Base-by-base conservation (phyloP, 2,113 vertebrate genomes). In the Pterocles gutturalis region DNA sequence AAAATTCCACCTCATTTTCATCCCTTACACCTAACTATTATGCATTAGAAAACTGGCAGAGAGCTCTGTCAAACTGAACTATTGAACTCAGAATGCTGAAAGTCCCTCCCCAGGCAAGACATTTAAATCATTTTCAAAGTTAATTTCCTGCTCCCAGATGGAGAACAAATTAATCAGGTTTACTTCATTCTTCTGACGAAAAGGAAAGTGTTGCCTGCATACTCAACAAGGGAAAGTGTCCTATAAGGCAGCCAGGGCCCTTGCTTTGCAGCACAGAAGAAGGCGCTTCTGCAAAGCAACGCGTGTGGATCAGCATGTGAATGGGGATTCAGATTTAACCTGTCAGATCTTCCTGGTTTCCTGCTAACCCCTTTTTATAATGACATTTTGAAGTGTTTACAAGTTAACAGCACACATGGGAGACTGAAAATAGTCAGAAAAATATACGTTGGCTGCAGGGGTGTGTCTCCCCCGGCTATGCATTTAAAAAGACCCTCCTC, bases 121-220 rank as follows among this genome's bases (percentile, higher is more conserved):
- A 97, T 97, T 97, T 98, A 98, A 98, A 98, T 97, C 73, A 96
- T 97, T 97, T 98, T 97, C 95, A 97, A 97, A 98, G 96, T 97
- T 98, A 98, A 98, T 98, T 98, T 98, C 97, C 97, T 96, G 95
- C 96, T 97, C 96, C 97, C 95, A 97, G 91, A 97, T 76, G 81
- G 95, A 96, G 97, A 98, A 98, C 97, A 98, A 98, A 98, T 98
- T 97, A 98, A 98, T 97, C n/a, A 19, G 72, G 97, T 98, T 98
- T 97, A 96, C 95, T 97, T 97, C 97, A 97, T 98, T 97, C 97
- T 98, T 95, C n/a, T 85, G 96, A 96, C 2, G 31, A 97, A 96
- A 90, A 84, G 94, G 92, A 96, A 97, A 96, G 93, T 97, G 94
- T 97, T 96, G 70, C 87, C 94, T 97, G 98, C 87, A 98, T 98